Conservation (phyloP, 2,888 invertebrate genomes). For the Ditylenchus weischeri region DNA sequence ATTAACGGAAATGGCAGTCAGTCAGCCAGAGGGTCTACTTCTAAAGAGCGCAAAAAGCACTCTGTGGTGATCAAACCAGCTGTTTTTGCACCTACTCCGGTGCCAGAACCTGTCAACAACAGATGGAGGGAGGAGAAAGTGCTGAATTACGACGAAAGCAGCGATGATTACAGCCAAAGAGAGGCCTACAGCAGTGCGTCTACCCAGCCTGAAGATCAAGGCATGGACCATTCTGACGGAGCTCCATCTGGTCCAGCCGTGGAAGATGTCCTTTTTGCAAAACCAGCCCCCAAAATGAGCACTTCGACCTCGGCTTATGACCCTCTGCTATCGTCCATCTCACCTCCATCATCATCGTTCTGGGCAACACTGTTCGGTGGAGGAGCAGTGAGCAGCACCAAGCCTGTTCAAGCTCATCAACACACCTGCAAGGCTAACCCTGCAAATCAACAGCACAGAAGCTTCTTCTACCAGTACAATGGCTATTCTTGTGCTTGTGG, state of each 20-base stretch:
- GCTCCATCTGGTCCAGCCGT: background rate
- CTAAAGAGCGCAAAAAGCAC: background rate
- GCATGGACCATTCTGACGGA: background rate
- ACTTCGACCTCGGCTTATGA: conserved; percentile 12
- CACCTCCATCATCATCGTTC: background rate
- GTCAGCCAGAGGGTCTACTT: background rate
- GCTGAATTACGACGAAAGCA: conserved; percentile 13
- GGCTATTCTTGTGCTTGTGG: conserved; percentile 8
- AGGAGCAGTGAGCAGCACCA: background rate
- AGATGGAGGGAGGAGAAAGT: conserved; percentile 17
- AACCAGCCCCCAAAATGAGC: conserved; percentile 7
- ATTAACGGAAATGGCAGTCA: background rate
- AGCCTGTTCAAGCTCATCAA: background rate
- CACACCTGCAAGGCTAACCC: conserved; percentile 5
- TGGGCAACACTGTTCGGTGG: background rate
- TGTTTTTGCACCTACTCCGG: background rate
- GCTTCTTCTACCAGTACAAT: conserved; percentile 23
- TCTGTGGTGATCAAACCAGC: background rate
- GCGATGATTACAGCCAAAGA: background rate
- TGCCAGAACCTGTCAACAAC: conserved; percentile 6
- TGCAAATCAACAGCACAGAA: background rate
- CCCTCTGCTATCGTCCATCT: background rate
- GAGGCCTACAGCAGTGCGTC: too few relatives aligned
- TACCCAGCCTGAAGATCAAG: background rate
- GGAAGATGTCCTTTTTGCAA: background rate